phyloP scores from a whole-genome alignment of 1,140 invertebrate genomes.

The Lanistes nyassanus region DNA sequence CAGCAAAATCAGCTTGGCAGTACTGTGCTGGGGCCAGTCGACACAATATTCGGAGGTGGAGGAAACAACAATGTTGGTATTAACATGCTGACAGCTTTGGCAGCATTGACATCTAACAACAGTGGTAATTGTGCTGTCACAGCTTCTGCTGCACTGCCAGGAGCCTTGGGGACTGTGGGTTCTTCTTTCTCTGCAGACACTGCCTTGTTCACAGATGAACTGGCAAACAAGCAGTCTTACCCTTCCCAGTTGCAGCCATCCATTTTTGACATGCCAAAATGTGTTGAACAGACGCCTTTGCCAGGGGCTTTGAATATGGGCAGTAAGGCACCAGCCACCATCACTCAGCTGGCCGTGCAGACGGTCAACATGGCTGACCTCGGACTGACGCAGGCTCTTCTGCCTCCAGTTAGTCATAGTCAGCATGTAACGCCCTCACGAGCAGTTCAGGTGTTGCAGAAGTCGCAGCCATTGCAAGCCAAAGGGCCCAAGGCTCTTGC shows the following conservation, averaged over 20 bases:
- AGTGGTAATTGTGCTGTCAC: not conserved
- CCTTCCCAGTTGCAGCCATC: not conserved
- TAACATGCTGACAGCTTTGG: slow-evolving; percentile 20
- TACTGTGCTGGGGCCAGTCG: not conserved
- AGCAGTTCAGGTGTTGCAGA: not conserved
- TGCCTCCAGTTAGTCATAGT: not conserved
- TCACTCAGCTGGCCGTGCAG: not conserved
- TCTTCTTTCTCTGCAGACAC: not conserved
- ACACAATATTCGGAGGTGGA: slow-evolving; percentile 7
- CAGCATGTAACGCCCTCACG: not conserved
- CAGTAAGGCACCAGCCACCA: not conserved
- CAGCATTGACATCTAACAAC: slow-evolving; percentile 15
- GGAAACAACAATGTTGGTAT: slow-evolving; percentile 11
- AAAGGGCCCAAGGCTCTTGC: not conserved
- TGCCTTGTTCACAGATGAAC: not conserved
- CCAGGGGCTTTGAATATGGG: not conserved
- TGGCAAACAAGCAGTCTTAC: not conserved
- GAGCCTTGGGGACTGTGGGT: not conserved
- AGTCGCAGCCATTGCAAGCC: not conserved
- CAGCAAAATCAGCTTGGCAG: not conserved
- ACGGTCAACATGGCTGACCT: slow-evolving; percentile 6
- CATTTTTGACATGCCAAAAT: not conserved
- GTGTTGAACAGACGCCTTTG: not conserved
- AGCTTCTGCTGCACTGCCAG: not conserved
- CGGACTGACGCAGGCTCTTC: not conserved